These are phyloP conservation scores for Calliscelio sp. DNA, from an alignment of 2,888 invertebrate genomes.

Conservation along the genomic window DNA sequence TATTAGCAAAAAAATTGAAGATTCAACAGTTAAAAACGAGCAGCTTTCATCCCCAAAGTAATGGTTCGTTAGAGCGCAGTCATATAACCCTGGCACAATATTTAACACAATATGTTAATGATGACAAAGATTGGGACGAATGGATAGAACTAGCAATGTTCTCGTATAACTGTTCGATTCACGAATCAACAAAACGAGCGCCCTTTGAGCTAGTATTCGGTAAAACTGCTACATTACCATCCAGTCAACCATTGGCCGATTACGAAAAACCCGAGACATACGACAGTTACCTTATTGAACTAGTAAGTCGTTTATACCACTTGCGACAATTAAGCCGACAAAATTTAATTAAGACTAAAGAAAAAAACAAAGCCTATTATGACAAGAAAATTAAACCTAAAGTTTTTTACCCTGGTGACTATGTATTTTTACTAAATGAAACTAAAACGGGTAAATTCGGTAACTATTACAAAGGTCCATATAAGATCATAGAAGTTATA, in stretches of 20 bases:
- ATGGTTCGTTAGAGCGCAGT: background rate
- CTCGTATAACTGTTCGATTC: too few species aligned
- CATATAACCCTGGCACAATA: background rate
- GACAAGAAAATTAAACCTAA: constrained; percentile 16
- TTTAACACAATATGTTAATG: too few species aligned
- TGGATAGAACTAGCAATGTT: too few species aligned
- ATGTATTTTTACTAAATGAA: constrained; percentile 26
- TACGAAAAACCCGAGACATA: constrained; percentile 10
- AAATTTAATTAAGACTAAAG: constrained; percentile 32
- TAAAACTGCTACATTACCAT: too few species aligned
- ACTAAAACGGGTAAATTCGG: constrained; percentile 27
- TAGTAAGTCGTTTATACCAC: constrained; percentile 9
- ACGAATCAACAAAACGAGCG: too few species aligned
- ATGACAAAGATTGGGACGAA: too few species aligned
- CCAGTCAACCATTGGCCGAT: too few species aligned
- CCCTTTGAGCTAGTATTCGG: too few species aligned
- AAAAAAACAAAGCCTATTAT: constrained; percentile 18
- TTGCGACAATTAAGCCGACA: background rate
- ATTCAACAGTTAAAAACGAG: constrained; percentile 22
- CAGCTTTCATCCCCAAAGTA: constrained; percentile 6
- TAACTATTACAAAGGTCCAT: constrained; percentile 42
- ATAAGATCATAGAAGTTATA: constrained; percentile 36
- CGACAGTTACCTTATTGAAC: constrained; percentile 14
- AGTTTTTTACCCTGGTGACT: constrained; percentile 12
- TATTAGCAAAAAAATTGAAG: constrained; percentile 12